A percentile compares a stretch with the other conserved stretches of the same genome.
These are phyloP conservation scores for Anhinga anhinga DNA, from an alignment of 2,113 vertebrate genomes.

Conservation along the genomic window DNA sequence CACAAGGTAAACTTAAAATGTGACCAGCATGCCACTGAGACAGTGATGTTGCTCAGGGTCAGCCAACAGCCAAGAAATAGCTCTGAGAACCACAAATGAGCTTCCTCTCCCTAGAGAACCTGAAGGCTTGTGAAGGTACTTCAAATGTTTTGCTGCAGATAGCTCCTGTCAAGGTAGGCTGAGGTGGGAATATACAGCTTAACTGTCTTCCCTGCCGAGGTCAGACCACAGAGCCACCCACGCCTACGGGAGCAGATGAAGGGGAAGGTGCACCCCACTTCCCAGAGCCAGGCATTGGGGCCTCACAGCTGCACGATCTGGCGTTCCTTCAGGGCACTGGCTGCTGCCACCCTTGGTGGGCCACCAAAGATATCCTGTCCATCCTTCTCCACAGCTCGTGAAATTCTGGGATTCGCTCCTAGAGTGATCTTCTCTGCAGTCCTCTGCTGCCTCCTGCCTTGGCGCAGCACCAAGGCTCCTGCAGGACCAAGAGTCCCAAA, in stretches of 20 bases:
- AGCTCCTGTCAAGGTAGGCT: background rate
- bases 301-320: background rate
- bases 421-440: background rate
- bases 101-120: background rate
- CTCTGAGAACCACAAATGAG: background rate
- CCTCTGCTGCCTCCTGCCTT: background rate
- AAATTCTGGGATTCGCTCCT: background rate
- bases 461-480: background rate
- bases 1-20: background rate
- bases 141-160: background rate
- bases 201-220: background rate
- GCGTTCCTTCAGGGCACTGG: background rate
- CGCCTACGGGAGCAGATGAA: accelerated
- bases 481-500: background rate
- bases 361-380: background rate
- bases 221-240: too few species aligned
- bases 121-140: background rate
- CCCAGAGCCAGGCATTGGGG: too few species aligned
- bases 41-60: background rate
- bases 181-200: background rate
- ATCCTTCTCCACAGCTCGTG: background rate
- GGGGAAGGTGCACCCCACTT: background rate
- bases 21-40: background rate
- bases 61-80: background rate
- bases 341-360: background rate